phyloP scores from a whole-genome alignment of 1,140 invertebrate genomes.

The Ladona fulva region DNA sequence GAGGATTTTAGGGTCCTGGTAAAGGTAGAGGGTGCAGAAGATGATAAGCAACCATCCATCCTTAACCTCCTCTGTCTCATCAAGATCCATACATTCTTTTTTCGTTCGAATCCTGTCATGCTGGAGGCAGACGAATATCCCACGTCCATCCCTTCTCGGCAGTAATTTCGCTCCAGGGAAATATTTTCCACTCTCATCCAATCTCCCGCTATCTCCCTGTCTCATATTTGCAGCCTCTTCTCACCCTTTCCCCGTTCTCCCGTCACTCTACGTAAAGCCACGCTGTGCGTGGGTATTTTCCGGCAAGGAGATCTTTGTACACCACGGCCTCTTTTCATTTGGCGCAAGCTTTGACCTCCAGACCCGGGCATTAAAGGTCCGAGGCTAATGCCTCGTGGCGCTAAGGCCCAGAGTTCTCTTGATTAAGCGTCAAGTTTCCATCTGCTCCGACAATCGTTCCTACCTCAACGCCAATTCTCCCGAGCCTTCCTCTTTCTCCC shows the following conservation, averaged over 20 bases:
- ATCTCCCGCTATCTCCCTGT: neutral
- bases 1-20: neutral
- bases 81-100: neutral
- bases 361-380: neutral
- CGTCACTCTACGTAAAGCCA: too few species aligned
- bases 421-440: neutral
- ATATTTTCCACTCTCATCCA: neutral
- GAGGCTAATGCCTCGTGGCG: neutral
- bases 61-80: neutral
- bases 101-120: neutral
- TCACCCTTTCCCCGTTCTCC: neutral
- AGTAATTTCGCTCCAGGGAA: neutral
- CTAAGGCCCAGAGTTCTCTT: neutral
- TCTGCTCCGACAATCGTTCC: too few species aligned
- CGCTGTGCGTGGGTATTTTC: too few species aligned
- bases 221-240: neutral
- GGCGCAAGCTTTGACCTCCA: too few species aligned
- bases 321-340: too few species aligned
- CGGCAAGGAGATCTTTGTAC: too few species aligned
- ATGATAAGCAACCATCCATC: neutral
- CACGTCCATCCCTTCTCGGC: neutral
- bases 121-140: neutral
- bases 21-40: neutral
- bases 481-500: too few species aligned
- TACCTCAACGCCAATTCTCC: too few species aligned